Base-by-base conservation (phyloP, 2,113 vertebrate genomes). In the Gambusia affinis region DNA sequence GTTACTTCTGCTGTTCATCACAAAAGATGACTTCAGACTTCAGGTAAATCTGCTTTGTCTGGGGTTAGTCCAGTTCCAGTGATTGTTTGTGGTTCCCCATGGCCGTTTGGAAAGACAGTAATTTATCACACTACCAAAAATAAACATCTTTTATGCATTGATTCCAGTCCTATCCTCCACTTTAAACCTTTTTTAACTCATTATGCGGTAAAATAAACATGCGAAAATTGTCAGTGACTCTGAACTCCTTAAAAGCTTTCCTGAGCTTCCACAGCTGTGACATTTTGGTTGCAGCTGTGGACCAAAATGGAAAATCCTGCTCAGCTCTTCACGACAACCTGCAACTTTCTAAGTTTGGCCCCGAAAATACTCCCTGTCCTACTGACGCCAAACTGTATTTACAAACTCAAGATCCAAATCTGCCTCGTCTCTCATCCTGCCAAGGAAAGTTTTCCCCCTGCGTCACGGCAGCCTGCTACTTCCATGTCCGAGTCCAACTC, bases 391-490 rank as follows among this genome's bases (percentile, higher is more conserved):
- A 77, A 31, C 70, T 68, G 70, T 31, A 80, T 86, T 81, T 64
- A 66, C 78, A 78, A 62, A 74, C 15, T 28, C 19, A 15, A 27
- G 35, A 44, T 71, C 78, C 64, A 78, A 73, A 78, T 73, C 71
- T 24, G 70, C 57, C 75, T 64, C 60, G 54, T 29, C 29, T 27
- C 47, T 35, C 33, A 1, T 73, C 60, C 76, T 73, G 76, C 80
- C 81, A 81, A 75, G 81, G 83, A 82, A 88, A 92, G 60, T 72
- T 79, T 60, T 67, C 89, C 63, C 69, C 60, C 73, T 82, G 82
- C 74, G 39, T 86, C 82, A 84, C 85, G 39, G 80, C 67, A 31
- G 60, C 39, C 70, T 76, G 86, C 85, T 73, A 84, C 85, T 85
- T 90, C 87, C 83, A 86, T 75, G 28, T 65, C 64, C 0, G 1